Percentiles rank a stretch among this genome's conserved stretches.
Evolutionary conservation across 2,888 invertebrate species (phyloP).

Genomic region (Morpho deidamia): DNA sequence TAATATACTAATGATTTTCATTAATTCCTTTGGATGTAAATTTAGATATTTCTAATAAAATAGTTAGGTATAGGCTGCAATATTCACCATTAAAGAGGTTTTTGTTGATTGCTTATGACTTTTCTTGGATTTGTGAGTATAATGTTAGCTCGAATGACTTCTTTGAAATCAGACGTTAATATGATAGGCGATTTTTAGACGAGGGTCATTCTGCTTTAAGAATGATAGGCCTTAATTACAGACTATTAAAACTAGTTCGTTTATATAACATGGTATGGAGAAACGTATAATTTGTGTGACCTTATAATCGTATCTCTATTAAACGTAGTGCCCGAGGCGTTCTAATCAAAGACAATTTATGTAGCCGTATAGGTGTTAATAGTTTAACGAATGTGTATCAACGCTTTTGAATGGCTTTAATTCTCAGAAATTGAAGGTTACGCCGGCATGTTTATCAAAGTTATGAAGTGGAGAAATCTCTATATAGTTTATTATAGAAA

Average conservation of each 20-base stretch:
- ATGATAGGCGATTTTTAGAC: no score
- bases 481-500: no score
- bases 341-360: constrained; percentile 8
- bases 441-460: not conserved
- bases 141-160: no score
- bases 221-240: not conserved
- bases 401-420: constrained; percentile 3
- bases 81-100: no score
- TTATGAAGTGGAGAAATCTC: not conserved
- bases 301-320: constrained; percentile 7
- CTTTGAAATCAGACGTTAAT: no score
- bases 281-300: constrained; percentile 7
- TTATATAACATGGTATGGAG: not conserved
- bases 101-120: no score
- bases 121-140: no score
- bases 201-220: no score
- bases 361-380: constrained; percentile 12
- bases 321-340: constrained; percentile 4
- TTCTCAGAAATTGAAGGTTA: constrained; percentile 9
- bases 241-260: constrained; percentile 1
- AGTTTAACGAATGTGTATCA: constrained; percentile 2
- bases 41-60: no score
- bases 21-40: no score
- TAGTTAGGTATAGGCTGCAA: no score
- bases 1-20: no score